Percentiles rank a stretch among this genome's conserved stretches.
Conservation (phyloP, 2,888 invertebrate genomes). For the Lepas anatifera region DNA sequence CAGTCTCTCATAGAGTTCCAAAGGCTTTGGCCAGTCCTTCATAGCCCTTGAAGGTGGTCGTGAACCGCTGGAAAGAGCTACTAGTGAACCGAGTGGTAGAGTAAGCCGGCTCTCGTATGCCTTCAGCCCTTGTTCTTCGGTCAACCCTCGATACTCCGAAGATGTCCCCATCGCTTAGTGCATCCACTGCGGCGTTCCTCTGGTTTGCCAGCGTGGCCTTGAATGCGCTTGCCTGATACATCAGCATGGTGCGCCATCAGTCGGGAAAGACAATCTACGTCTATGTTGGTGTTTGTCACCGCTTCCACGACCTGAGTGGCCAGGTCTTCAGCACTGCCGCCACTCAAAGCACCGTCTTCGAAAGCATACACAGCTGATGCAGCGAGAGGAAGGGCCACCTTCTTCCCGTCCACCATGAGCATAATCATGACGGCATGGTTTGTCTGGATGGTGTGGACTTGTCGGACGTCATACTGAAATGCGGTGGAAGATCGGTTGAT, state of each 20-base stretch:
- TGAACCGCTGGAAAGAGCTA: not conserved
- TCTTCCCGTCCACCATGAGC: not conserved
- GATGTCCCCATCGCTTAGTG: not conserved
- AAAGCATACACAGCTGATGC: not conserved
- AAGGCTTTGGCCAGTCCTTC: not conserved
- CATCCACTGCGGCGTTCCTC: not conserved
- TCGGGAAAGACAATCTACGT: not conserved
- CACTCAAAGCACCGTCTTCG: not conserved
- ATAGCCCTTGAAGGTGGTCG: not conserved
- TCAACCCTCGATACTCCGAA: not conserved
- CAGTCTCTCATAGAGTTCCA: not conserved
- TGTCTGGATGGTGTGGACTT: not conserved
- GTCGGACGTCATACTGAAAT: too few relatives aligned
- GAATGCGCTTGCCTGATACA: not conserved
- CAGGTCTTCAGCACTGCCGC: not conserved
- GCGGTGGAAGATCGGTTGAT: not conserved
- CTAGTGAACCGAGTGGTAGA: not conserved
- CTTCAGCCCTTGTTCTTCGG: not conserved
- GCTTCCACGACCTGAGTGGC: not conserved
- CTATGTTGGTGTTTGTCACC: not conserved
- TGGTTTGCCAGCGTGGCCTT: not conserved
- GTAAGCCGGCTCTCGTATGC: not conserved
- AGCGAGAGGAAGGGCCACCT: not conserved
- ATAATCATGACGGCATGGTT: not conserved
- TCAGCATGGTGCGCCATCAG: not conserved